These are phyloP conservation scores for Naja naja DNA, from an alignment of 2,113 vertebrate species.

Conservation along the genomic window DNA sequence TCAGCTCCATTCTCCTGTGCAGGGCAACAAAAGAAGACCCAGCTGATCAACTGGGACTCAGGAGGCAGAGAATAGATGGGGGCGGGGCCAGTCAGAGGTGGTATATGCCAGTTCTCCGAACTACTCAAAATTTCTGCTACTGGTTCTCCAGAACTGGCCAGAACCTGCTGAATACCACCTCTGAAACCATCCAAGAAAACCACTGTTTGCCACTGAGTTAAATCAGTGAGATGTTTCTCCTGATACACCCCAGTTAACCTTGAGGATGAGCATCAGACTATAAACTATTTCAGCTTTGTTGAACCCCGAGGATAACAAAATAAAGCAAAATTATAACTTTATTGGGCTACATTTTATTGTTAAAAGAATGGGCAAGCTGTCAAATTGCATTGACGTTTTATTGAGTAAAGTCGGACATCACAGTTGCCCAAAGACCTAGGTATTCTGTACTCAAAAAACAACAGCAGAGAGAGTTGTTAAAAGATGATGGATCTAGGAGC, in stretches of 20 bases:
- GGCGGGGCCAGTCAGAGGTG: too few relatives aligned
- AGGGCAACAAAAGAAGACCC: too few relatives aligned
- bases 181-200: background rate
- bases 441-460: background rate
- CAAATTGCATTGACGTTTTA: background rate
- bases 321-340: background rate
- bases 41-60: too few relatives aligned
- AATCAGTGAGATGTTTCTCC: background rate
- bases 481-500: background rate
- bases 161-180: too few relatives aligned
- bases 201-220: background rate
- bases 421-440: background rate
- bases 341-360: background rate
- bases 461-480: background rate
- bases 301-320: background rate
- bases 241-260: background rate
- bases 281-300: background rate
- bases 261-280: background rate
- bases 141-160: too few relatives aligned
- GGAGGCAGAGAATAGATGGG: too few relatives aligned
- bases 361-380: background rate
- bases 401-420: background rate
- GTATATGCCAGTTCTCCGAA: too few relatives aligned
- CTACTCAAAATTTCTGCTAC: too few relatives aligned
- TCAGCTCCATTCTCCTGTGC: too few relatives aligned